Conservation (phyloP, 2,113 vertebrate species). For the Hippocampus guttulatus region DNA sequence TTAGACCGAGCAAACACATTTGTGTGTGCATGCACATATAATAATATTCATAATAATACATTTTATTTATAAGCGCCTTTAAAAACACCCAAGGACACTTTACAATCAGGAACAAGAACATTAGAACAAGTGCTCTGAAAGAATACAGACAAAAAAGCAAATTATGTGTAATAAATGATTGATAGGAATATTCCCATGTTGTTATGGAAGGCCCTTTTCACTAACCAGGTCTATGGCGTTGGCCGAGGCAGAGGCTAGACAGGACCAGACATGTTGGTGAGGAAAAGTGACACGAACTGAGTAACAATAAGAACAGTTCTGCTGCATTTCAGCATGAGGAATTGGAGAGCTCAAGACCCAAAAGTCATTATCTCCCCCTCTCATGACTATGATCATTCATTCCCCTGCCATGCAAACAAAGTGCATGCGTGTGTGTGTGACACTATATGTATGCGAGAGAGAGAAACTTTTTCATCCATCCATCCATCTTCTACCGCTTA, state of each 20-base stretch:
- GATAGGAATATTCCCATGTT: constrained; percentile 16
- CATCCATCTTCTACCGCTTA: too few relatives aligned
- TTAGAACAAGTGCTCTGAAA: not conserved
- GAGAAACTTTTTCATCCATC: not conserved
- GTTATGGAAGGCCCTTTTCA: constrained; percentile 30
- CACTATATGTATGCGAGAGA: not conserved
- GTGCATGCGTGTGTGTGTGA: not conserved
- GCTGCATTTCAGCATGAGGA: not conserved
- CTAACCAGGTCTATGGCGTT: not conserved
- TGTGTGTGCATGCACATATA: not conserved
- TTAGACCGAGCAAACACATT: constrained; percentile 25
- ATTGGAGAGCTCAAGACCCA: not conserved
- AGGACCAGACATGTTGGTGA: not conserved
- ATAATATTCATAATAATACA: not conserved
- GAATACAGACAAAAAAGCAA: constrained; percentile 4
- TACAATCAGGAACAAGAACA: too few relatives aligned
- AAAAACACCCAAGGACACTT: too few relatives aligned
- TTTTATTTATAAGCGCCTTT: too few relatives aligned
- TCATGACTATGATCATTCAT: not conserved
- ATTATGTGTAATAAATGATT: constrained; percentile 7
- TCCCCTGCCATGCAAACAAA: not conserved
- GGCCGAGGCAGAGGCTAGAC: not conserved
- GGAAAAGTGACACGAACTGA: not conserved
- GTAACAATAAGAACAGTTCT: not conserved
- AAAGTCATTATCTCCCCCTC: not conserved